These are phyloP conservation scores for Lasius platythorax DNA, from an alignment of 2,888 invertebrate genomes.

Conservation along the genomic window DNA sequence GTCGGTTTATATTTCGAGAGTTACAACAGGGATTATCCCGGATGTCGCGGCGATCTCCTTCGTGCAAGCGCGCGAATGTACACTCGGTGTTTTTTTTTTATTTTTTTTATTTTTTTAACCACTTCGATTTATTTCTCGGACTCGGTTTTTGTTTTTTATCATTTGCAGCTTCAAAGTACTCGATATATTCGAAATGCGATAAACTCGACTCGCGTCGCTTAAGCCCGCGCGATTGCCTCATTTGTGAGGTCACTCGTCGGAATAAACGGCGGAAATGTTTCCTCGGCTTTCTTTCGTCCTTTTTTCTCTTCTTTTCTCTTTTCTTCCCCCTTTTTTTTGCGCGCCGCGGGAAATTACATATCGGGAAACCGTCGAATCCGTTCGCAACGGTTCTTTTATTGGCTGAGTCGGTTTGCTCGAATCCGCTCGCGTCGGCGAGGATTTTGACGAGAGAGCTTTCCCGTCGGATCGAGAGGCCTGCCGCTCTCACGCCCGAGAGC, in stretches of 20 bases:
- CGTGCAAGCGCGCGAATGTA: background rate
- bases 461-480: conserved; percentile 47
- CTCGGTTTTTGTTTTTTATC: background rate
- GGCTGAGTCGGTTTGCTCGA: conserved; percentile 33
- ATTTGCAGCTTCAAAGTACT: conserved; percentile 32
- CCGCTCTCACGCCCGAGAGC: conserved; percentile 42
- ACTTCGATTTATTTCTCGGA: conserved; percentile 24
- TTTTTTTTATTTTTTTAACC: no score
- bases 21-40: background rate
- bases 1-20: background rate
- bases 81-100: no score
- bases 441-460: conserved; percentile 54
- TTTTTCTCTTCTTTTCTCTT: background rate
- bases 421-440: conserved; percentile 41
- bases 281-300: background rate
- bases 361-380: conserved; percentile 57
- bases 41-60: background rate
- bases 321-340: background rate
- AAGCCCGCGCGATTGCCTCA: conserved; percentile 50
- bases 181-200: conserved; percentile 49
- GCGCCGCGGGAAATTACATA: conserved; percentile 49
- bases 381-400: conserved; percentile 52
- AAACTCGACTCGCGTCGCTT: conserved; percentile 43
- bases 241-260: conserved; percentile 50
- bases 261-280: conserved; percentile 52